Evolutionary conservation across 1,140 invertebrate genomes (phyloP), one percentile per base, ranked within the genome.

Genomic region (Myzus persicae): DNA sequence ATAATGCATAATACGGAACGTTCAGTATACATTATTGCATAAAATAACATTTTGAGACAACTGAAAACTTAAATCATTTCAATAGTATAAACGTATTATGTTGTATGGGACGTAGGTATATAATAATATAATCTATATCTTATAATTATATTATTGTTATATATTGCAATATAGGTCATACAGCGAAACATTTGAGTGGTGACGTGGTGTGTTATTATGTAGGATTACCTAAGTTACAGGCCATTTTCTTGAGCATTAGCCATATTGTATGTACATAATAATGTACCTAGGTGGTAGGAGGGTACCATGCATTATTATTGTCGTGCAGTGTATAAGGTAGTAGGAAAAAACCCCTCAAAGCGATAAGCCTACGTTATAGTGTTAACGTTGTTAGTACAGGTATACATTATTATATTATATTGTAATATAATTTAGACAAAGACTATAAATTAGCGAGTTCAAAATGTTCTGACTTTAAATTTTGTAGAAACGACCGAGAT

Each of bases 361-460:
- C n/a, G 59, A 76, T 76, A 76, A 1, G 14, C 5, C 59, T 31
- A 8, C 26, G 54, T 9, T 3, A 54, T 8, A 54, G 54, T 67
- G 59, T 76, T 76, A 76, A 76, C 31, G 31, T n/a, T 20, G 31
- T 18, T 18, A 5, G n/a, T 76, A n/a, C 54, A 59, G 26, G 54
- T 59, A 59, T 59, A 31, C 59, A n/a, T 76, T 76, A 76, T 76
- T 67, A 76, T 76, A n/a, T 76, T 76, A 76, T n/a, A 76, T 5
- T 76, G n/a, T 76, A 76, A 76, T 76, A n/a, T 76, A 76, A n/a
- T n/a, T 76, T n/a, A 76, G 59, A 76, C n/a, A 6, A 76, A 76
- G 59, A 18, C 31, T 4, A 76, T n/a, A 76, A n/a, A 76, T 76
- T 76, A 76, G 22, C 7, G 59, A 31, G n/a, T 76, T 76, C 59